Evolutionary conservation across 2,113 vertebrate genomes (phyloP).

Genomic region (Muntiacus reevesi): DNA sequence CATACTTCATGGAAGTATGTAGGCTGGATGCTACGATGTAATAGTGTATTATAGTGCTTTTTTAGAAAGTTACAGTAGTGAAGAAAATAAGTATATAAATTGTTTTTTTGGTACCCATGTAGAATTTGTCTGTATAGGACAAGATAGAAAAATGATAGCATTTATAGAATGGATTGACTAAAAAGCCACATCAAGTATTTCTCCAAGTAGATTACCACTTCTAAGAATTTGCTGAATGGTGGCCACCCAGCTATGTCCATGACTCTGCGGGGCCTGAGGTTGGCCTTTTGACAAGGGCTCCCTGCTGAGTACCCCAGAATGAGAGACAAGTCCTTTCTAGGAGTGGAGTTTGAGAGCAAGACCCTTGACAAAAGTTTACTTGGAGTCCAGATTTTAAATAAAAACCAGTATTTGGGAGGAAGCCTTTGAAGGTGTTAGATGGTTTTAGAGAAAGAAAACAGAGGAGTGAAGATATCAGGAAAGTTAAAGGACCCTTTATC

Average conservation of each 20-base stretch:
- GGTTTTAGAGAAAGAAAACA: neutral
- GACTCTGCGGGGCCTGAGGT: neutral
- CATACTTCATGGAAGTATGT: neutral
- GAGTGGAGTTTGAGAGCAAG: neutral
- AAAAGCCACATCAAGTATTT: neutral
- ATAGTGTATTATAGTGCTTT: neutral
- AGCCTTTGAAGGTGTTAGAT: neutral
- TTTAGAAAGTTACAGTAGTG: neutral
- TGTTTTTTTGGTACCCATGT: neutral
- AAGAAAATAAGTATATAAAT: constrained; percentile 8
- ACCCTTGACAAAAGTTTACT: neutral
- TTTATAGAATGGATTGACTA: neutral
- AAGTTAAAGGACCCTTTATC: no score
- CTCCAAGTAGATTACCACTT: neutral
- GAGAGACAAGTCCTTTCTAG: neutral
- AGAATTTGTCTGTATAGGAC: neutral
- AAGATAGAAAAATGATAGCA: constrained; percentile 23
- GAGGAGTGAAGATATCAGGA: neutral
- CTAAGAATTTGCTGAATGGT: neutral
- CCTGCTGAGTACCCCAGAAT: neutral
- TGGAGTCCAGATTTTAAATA: neutral
- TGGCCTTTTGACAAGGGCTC: neutral
- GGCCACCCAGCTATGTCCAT: neutral
- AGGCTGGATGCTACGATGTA: neutral
- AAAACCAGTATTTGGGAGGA: neutral